A percentile compares a stretch with the other conserved stretches of the same genome.
These are phyloP conservation scores for Hipparchia sbordonii DNA, from an alignment of 2,888 invertebrate species.

Conservation along the genomic window DNA sequence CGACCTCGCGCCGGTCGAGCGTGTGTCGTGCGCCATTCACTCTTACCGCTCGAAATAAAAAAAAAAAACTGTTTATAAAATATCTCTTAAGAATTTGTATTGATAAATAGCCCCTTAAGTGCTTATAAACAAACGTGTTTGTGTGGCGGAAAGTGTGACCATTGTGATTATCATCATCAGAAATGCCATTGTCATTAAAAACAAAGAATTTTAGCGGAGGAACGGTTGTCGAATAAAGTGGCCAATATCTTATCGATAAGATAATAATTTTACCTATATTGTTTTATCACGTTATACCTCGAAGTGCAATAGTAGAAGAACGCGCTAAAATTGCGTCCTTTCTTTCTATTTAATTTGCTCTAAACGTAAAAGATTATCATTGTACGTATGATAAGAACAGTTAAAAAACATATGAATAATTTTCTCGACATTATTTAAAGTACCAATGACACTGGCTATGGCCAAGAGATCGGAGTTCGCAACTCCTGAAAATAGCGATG, in stretches of 20 bases:
- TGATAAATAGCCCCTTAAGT: constrained; percentile 34
- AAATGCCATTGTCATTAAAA: constrained; percentile 44
- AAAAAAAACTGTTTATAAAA: constrained; percentile 28
- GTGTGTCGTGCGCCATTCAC: constrained; percentile 42
- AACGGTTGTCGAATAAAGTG: constrained; percentile 57
- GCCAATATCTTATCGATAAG: constrained; percentile 73
- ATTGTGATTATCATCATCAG: constrained; percentile 36
- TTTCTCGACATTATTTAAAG: constrained; percentile 14
- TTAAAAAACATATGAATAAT: not conserved
- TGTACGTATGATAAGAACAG: not conserved
- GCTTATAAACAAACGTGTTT: constrained; percentile 44
- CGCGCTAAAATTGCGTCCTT: constrained; percentile 60
- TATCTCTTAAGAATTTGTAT: constrained; percentile 8
- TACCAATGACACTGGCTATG: constrained; percentile 57
- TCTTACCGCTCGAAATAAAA: not conserved
- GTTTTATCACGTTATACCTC: constrained; percentile 55
- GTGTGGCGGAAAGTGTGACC: constrained; percentile 13
- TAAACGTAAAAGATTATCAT: constrained; percentile 20
- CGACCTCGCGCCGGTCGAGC: constrained; percentile 55
- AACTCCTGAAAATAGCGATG: constrained; percentile 71
- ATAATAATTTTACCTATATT: constrained; percentile 48
- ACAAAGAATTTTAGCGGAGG: constrained; percentile 64
- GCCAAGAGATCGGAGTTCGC: constrained; percentile 62
- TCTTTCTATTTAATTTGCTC: constrained; percentile 58
- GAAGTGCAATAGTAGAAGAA: constrained; percentile 53